Conservation (phyloP, 2,888 invertebrate species). For the Erebia aethiops region DNA sequence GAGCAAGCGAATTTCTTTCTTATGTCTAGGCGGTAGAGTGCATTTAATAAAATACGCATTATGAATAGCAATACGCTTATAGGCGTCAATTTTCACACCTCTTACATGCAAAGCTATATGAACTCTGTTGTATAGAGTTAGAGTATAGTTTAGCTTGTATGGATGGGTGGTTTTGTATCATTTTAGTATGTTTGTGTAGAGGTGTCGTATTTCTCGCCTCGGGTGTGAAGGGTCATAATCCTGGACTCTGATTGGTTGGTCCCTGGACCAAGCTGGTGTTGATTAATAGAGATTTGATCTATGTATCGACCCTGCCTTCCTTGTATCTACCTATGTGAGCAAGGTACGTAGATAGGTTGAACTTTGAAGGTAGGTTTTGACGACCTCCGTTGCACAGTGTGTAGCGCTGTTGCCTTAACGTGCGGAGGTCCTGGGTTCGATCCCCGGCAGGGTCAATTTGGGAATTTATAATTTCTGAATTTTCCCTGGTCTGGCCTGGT, state of each 20-base stretch:
- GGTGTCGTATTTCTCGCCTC: conserved; percentile 81
- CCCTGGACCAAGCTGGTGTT: conserved; percentile 49
- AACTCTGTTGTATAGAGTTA: conserved; percentile 31
- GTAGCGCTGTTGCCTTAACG: too few relatives aligned
- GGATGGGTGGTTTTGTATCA: conserved; percentile 44
- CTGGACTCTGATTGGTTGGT: conserved; percentile 65
- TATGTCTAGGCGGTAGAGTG: conserved; percentile 45
- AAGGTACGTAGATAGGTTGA: too few relatives aligned
- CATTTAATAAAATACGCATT: conserved; percentile 34
- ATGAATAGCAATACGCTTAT: conserved; percentile 51
- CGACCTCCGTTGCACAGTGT: too few relatives aligned
- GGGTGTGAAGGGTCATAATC: conserved; percentile 76
- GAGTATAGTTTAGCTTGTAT: conserved; percentile 39
- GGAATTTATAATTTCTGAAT: too few relatives aligned
- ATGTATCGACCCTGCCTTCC: conserved; percentile 26
- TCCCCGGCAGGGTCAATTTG: too few relatives aligned
- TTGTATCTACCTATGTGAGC: conserved; percentile 26
- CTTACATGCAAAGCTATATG: conserved; percentile 38
- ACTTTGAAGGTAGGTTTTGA: too few relatives aligned
- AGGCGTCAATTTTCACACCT: conserved; percentile 83
- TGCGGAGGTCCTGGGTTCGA: too few relatives aligned
- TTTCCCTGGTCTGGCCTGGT: too few relatives aligned
- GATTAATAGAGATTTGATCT: conserved; percentile 55
- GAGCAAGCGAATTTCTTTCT: conserved; percentile 39
- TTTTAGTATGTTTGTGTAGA: conserved; percentile 50